Evolutionary conservation across 2,888 invertebrate species (phyloP).

Genomic region (Drosophila anceps): DNA sequence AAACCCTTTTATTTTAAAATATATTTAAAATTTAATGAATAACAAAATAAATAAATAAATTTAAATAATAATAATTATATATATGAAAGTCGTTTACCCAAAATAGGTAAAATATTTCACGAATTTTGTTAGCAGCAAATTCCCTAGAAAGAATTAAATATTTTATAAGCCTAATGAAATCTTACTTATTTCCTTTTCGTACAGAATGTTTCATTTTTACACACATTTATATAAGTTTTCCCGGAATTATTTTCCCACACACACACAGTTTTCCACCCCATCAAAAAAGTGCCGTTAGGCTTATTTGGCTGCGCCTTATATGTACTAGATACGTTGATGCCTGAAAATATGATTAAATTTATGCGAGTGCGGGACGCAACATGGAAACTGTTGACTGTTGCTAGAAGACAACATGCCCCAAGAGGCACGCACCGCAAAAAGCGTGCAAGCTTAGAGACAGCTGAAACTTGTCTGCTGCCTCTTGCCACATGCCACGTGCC

Average conservation of each 20-base stretch:
- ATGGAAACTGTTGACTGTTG: slow-evolving; percentile 59
- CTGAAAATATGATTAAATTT: slow-evolving; percentile 70
- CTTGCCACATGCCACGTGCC: slow-evolving; percentile 24
- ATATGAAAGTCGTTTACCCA: not conserved
- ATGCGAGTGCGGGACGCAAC: slow-evolving; percentile 60
- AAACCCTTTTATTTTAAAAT: no score
- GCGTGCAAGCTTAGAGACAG: slow-evolving; percentile 40
- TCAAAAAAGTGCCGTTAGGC: slow-evolving; percentile 19
- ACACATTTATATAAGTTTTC: slow-evolving; percentile 7
- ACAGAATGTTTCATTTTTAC: not conserved
- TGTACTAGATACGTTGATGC: slow-evolving; percentile 15
- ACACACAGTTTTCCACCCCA: not conserved
- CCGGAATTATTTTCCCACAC: slow-evolving; percentile 6
- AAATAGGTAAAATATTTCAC: not conserved
- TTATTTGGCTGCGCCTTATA: not conserved
- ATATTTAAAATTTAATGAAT: no score
- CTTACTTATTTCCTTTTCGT: not conserved
- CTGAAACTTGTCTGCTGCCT: slow-evolving; percentile 26
- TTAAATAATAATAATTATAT: not conserved
- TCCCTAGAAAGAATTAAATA: not conserved
- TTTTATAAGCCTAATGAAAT: not conserved
- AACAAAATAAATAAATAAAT: no score
- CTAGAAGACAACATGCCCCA: slow-evolving; percentile 43
- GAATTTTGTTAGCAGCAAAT: not conserved
- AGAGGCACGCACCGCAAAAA: slow-evolving; percentile 22